phyloP scores from a whole-genome alignment of 2,888 invertebrate genomes.

The Drosophila robusta region DNA sequence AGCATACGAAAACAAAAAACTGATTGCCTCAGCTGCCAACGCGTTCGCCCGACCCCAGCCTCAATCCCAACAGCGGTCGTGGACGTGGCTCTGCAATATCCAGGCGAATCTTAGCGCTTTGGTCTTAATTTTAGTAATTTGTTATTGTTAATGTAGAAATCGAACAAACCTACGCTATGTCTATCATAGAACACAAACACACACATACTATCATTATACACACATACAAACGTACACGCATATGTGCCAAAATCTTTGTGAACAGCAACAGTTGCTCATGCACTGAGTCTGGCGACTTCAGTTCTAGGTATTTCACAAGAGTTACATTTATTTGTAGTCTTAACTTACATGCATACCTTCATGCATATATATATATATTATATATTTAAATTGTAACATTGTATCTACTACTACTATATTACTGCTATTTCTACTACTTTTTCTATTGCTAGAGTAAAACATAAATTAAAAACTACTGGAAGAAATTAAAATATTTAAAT shows the following conservation, averaged over 20 bases:
- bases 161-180: slow-evolving; percentile 49
- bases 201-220: slow-evolving; percentile 21
- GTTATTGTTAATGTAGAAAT: slow-evolving; percentile 74
- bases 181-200: slow-evolving; percentile 14
- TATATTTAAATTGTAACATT: slow-evolving; percentile 52
- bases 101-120: slow-evolving; percentile 62
- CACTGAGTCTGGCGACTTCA: slow-evolving; percentile 23
- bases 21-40: slow-evolving; percentile 67
- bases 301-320: slow-evolving; percentile 28
- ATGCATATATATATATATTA: slow-evolving; percentile 24
- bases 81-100: slow-evolving; percentile 43
- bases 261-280: slow-evolving; percentile 24
- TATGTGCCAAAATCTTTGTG: slow-evolving; percentile 68
- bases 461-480: slow-evolving; percentile 46
- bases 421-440: slow-evolving; percentile 38
- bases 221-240: slow-evolving; percentile 24
- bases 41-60: slow-evolving; percentile 28
- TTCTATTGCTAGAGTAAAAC: slow-evolving; percentile 56
- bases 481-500: slow-evolving; percentile 48
- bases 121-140: slow-evolving; percentile 72
- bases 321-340: slow-evolving; percentile 56
- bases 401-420: slow-evolving; percentile 45
- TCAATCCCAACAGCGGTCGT: slow-evolving; percentile 5
- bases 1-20: slow-evolving; percentile 76
- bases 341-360: slow-evolving; percentile 45